phyloP scores from a whole-genome alignment of 2,113 vertebrate genomes.

The Catharus bicknelli region DNA sequence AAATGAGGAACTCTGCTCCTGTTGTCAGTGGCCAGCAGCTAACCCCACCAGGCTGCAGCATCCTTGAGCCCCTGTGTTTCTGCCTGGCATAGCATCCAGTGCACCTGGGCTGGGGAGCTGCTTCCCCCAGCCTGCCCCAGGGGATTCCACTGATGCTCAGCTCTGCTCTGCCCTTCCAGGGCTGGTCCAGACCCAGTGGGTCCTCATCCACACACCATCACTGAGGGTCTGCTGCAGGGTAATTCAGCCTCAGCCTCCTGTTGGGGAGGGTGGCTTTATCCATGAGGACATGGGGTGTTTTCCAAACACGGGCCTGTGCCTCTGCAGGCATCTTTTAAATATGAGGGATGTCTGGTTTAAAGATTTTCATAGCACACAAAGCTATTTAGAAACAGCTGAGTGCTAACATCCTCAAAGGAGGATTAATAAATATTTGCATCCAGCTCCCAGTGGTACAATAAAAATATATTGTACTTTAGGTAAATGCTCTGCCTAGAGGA shows the following conservation, averaged over 20 bases:
- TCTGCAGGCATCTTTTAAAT: neutral
- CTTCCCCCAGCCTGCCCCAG: neutral
- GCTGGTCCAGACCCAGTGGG: rapidly evolving
- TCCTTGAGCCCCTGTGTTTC: rapidly evolving
- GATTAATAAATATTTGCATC: conserved; percentile 44
- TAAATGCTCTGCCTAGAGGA: conserved; percentile 27
- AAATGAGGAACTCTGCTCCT: neutral
- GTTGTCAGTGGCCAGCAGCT: neutral
- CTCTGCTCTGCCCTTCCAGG: neutral
- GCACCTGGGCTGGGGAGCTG: rapidly evolving
- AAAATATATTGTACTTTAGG: conserved; percentile 11
- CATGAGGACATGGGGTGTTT: rapidly evolving
- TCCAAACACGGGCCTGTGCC: rapidly evolving
- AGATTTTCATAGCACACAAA: neutral
- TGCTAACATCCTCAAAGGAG: conserved; percentile 14
- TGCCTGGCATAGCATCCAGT: neutral
- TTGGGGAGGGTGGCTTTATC: neutral
- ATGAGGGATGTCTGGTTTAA: neutral
- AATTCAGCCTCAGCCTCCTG: neutral
- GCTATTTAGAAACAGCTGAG: neutral
- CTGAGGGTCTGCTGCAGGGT: neutral
- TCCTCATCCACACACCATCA: neutral
- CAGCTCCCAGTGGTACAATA: neutral
- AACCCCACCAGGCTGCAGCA: neutral
- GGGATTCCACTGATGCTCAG: neutral